These are phyloP conservation scores for Horisme vitalbata DNA, from an alignment of 2,888 invertebrate genomes.

Conservation along the genomic window DNA sequence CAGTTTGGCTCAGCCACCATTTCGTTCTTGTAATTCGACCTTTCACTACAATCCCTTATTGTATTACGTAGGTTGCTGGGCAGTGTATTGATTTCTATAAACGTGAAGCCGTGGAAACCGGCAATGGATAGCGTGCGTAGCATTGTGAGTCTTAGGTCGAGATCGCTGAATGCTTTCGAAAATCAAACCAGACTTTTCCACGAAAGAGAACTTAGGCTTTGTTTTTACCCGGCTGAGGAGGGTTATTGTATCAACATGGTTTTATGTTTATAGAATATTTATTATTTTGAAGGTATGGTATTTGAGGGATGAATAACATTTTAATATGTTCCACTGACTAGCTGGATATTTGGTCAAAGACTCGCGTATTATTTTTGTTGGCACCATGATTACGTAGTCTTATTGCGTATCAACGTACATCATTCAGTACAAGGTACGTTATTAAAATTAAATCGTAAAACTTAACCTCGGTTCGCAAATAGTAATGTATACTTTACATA, in stretches of 20 bases:
- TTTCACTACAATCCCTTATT: conserved; percentile 71
- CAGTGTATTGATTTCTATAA: conserved; percentile 35
- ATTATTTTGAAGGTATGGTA: too few species aligned
- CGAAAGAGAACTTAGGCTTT: conserved; percentile 49
- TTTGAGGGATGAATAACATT: too few species aligned
- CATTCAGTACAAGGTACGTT: conserved; percentile 6
- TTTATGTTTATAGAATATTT: too few species aligned
- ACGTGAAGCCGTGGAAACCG: conserved; percentile 37
- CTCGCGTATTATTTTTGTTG: too few species aligned
- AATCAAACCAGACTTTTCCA: conserved; percentile 45
- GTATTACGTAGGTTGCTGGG: conserved; percentile 50
- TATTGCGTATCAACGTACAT: conserved; percentile 3
- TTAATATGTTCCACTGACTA: too few species aligned
- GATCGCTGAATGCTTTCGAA: conserved; percentile 30
- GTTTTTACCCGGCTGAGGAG: too few species aligned
- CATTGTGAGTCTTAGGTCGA: conserved; percentile 24
- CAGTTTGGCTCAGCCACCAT: conserved; percentile 70
- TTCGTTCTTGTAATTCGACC: conserved; percentile 66
- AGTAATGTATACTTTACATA: too few species aligned
- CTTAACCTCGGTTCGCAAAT: too few species aligned
- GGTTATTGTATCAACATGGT: conserved; percentile 4
- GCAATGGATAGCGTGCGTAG: conserved; percentile 45
- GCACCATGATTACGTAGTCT: conserved; percentile 2
- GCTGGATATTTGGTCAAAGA: too few species aligned
- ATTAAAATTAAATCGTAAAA: too few species aligned